Conservation (phyloP, 2,888 invertebrate species). For the Machimus atricapillus region DNA sequence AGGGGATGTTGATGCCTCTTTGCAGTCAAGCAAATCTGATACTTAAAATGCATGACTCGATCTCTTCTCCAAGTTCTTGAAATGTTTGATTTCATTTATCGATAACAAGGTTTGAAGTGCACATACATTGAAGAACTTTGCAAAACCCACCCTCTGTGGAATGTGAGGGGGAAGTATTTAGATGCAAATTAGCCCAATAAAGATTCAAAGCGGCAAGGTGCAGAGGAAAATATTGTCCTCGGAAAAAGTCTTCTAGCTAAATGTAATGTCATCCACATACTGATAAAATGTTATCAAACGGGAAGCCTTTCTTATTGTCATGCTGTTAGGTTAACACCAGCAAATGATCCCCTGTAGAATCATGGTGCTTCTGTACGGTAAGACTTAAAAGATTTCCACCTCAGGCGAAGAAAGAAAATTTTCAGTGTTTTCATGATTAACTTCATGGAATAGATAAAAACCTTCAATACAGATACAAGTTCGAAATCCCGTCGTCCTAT, state of each 20-base stretch:
- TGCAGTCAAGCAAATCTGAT: constrained; percentile 21
- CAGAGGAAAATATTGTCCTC: background rate
- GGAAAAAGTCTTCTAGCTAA: background rate
- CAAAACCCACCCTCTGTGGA: background rate
- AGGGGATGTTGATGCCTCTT: background rate
- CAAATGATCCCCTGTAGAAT: background rate
- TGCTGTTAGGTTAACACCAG: background rate
- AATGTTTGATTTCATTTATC: constrained; percentile 44
- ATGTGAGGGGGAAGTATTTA: background rate
- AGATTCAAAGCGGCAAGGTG: background rate
- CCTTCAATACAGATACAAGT: no score
- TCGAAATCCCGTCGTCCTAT: no score
- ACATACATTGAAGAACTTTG: background rate
- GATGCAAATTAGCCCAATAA: background rate
- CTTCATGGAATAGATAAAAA: no score
- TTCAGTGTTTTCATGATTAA: no score
- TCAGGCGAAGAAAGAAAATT: background rate
- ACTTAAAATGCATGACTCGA: constrained; percentile 45
- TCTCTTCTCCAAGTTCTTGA: constrained; percentile 19
- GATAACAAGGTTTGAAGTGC: constrained; percentile 41
- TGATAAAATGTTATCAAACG: background rate
- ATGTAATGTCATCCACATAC: background rate
- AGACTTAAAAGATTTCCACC: background rate
- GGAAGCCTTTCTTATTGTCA: background rate
- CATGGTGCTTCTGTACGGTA: background rate